Evolutionary conservation across 1,140 invertebrate genomes (phyloP).

Genomic region (Trinorchestia longiramus): DNA sequence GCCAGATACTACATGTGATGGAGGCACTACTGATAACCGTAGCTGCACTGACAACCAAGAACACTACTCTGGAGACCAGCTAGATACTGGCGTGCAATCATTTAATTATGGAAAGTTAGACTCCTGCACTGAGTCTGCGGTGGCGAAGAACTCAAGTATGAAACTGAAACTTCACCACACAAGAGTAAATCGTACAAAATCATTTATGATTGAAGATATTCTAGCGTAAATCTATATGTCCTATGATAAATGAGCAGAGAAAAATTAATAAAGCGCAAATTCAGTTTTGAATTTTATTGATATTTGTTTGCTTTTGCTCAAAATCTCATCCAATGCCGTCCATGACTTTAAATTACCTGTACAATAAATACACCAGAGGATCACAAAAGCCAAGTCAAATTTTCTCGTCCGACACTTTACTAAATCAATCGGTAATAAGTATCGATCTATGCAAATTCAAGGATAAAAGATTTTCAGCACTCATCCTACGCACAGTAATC

Average conservation of each 20-base stretch:
- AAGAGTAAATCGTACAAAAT: not conserved
- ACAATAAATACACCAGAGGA: not conserved
- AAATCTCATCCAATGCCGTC: not conserved
- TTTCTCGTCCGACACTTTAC: not conserved
- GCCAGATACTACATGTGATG: not conserved
- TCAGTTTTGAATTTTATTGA: not conserved
- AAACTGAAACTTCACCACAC: not conserved
- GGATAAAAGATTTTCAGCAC: too few species aligned
- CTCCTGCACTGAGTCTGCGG: not conserved
- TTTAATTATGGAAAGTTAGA: not conserved
- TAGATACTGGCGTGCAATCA: not conserved
- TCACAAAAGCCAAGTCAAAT: not conserved
- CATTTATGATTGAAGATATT: not conserved
- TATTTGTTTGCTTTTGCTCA: not conserved
- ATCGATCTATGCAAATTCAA: not conserved
- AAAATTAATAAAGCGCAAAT: not conserved
- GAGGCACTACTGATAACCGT: not conserved
- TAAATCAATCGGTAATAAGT: not conserved
- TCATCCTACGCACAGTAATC: too few species aligned
- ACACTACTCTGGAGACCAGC: not conserved
- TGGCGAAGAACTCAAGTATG: not conserved
- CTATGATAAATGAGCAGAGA: not conserved
- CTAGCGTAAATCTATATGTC: not conserved
- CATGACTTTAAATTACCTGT: not conserved
- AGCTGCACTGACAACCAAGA: not conserved